Percentiles rank a stretch among this genome's conserved stretches.
phyloP scores from a whole-genome alignment of 2,797 vertebrate species.

The Poecilia gillii region DNA sequence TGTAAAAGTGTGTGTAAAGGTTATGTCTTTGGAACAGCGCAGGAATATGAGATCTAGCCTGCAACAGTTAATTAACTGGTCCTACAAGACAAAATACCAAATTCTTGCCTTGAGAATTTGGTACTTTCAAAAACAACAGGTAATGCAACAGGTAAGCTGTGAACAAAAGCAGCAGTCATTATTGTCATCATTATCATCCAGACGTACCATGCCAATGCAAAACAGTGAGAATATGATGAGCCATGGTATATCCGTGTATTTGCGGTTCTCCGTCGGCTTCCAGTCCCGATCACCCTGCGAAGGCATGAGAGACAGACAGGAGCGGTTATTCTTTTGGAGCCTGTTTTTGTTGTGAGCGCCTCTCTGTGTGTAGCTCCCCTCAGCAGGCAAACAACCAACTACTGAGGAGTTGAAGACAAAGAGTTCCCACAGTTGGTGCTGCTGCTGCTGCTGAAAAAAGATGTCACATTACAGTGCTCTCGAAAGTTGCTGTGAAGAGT shows the following conservation, averaged over 20 bases:
- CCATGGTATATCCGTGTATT: slow-evolving; percentile 96
- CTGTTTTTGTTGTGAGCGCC: not conserved
- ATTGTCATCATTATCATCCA: not conserved
- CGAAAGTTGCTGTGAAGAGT: not conserved
- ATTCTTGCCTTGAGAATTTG: no score
- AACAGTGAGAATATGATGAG: slow-evolving; percentile 90
- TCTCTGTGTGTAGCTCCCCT: not conserved
- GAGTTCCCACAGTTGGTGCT: slow-evolving; percentile 6
- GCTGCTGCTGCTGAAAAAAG: not conserved
- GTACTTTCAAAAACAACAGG: no score
- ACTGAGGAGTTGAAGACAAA: slow-evolving; percentile 24
- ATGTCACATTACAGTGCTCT: slow-evolving; percentile 23
- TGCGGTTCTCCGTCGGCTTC: slow-evolving; percentile 92
- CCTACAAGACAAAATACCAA: not conserved
- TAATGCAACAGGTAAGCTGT: not conserved
- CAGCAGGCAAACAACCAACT: slow-evolving; percentile 11
- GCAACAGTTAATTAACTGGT: not conserved
- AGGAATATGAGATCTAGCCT: not conserved
- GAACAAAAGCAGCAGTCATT: not conserved
- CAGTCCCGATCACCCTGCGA: slow-evolving; percentile 86
- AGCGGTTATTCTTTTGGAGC: not conserved
- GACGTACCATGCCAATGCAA: slow-evolving; percentile 94
- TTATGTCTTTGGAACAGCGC: not conserved
- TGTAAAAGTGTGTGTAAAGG: not conserved
- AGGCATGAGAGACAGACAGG: slow-evolving; percentile 48